Base-by-base conservation (phyloP, 2,797 vertebrate genomes). In the Poeciliopsis infans region DNA sequence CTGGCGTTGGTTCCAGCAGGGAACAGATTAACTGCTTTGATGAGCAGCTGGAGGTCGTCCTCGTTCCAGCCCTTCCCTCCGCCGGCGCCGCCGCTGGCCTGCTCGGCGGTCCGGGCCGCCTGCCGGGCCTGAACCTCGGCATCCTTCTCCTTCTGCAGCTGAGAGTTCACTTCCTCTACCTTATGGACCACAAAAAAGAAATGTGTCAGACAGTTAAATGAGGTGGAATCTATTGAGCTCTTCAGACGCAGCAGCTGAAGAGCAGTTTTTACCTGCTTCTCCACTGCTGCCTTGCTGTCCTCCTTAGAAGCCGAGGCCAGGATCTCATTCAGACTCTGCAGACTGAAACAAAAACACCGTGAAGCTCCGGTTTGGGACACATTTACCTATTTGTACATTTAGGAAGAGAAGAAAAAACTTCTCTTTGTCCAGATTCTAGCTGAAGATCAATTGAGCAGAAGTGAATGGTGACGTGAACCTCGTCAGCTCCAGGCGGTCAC, bases 11-110 rank as follows among this genome's bases (percentile, higher is more conserved):
- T 99, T 90, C 98, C 98, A 75, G 98, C 98, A 23, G 98, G 98
- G 87, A 99, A 99, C 87, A 99, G 96, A 92, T 99, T 99, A 89
- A 99, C 98, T 1, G 98, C 98, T 95, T 99, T 99, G 94, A 99
- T 99, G 75, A 99, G 93, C 88, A 99, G 94, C 89, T 99, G 98
- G 46, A 99, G 95, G 86, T 99, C 98, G 13, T 99, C 98, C 92
- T 99, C 97, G 16, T 96, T 97, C 98, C 98, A 99, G 55, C 97
- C 97, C 92, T 97, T 98, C 47, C 92, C 93, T 49, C 94, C 94
- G 0, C 93, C 93, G 0, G 96, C 95, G 61, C 96, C 97, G 3
- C 95, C 94, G 11, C 95, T 94, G 87, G 96, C 94, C 86, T 98
- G 97, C 7, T 98, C 98, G 0, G 95, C 93, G 20, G 95, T 95